Evolutionary conservation across 1,140 invertebrate species (phyloP).

Genomic region (Lepidotrigona ventralis): DNA sequence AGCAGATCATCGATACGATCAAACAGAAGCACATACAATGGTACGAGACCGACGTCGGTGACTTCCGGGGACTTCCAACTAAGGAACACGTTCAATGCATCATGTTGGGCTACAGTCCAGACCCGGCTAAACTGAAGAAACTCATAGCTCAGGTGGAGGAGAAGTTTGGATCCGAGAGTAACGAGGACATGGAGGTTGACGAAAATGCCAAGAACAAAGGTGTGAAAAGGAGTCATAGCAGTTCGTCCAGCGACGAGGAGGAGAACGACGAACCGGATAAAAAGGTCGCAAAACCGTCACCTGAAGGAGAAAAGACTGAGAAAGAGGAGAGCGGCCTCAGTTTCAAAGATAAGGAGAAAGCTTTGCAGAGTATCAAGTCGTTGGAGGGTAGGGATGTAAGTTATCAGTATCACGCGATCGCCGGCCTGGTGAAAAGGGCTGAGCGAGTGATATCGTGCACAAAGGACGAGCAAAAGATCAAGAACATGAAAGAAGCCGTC

Average conservation of each 20-base stretch:
- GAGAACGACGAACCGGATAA: constrained; percentile 47
- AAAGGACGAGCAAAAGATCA: constrained; percentile 68
- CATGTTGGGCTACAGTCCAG: constrained; percentile 74
- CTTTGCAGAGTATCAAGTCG: constrained; percentile 59
- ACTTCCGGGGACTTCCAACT: constrained; percentile 70
- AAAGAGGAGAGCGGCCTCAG: constrained; percentile 51
- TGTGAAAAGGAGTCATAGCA: constrained; percentile 40
- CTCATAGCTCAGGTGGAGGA: constrained; percentile 61
- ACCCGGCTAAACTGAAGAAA: constrained; percentile 73
- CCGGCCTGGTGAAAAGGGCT: constrained; percentile 63
- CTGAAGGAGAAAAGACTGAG: constrained; percentile 30
- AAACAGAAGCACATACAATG: constrained; percentile 66
- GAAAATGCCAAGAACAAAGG: constrained; percentile 12
- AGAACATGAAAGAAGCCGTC: constrained; percentile 72
- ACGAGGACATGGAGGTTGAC: constrained; percentile 38
- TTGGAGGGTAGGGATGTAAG: constrained; percentile 62
- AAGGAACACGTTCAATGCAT: constrained; percentile 73
- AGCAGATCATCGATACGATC: constrained; percentile 63
- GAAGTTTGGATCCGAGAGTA: constrained; percentile 47
- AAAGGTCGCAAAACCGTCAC: constrained; percentile 37
- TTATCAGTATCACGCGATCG: constrained; percentile 67
- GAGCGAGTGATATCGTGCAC: constrained; percentile 68
- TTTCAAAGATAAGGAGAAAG: constrained; percentile 67
- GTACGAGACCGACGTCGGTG: constrained; percentile 70
- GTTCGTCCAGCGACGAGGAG: constrained; percentile 22